phyloP scores from a whole-genome alignment of 2,888 invertebrate genomes.

The Caenorhabditis sinica region DNA sequence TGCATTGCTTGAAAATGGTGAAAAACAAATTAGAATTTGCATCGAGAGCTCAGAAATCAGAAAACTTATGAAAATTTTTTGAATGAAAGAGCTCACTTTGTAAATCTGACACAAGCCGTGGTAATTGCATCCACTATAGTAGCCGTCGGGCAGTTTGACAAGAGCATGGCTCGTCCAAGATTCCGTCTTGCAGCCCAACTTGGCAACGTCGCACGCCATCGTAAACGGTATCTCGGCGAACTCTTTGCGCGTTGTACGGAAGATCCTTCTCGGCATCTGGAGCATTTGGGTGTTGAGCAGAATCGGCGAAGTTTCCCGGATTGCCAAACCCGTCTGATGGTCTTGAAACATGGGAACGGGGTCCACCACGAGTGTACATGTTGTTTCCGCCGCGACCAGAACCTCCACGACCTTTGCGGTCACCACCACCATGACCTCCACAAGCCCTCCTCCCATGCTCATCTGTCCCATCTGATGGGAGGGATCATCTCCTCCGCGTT shows the following conservation, averaged over 20 bases:
- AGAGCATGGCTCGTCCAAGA: slow-evolving; percentile 51
- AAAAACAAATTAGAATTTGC: neutral
- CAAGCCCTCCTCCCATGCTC: neutral
- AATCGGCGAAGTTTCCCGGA: neutral
- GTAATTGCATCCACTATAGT: slow-evolving; percentile 28
- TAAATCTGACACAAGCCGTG: neutral
- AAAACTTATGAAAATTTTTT: neutral
- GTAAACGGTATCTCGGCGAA: slow-evolving; percentile 15
- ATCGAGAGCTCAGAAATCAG: neutral
- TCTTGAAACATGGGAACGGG: neutral
- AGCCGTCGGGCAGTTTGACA: slow-evolving; percentile 14
- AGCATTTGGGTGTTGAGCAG: slow-evolving; percentile 1
- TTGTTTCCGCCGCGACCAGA: neutral
- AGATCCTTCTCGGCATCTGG: neutral
- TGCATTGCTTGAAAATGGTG: slow-evolving; percentile 21
- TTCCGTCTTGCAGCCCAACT: slow-evolving; percentile 7
- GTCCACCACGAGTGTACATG: too few species aligned
- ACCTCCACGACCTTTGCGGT: neutral
- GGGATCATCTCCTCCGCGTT: neutral
- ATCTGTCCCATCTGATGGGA: slow-evolving; percentile 1
- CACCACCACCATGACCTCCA: neutral
- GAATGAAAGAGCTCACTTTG: neutral
- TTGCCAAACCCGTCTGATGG: neutral
- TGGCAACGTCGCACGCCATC: neutral
- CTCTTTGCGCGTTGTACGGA: neutral